Conservation (phyloP, 2,797 vertebrate species). For the Microhierax caerulescens region DNA sequence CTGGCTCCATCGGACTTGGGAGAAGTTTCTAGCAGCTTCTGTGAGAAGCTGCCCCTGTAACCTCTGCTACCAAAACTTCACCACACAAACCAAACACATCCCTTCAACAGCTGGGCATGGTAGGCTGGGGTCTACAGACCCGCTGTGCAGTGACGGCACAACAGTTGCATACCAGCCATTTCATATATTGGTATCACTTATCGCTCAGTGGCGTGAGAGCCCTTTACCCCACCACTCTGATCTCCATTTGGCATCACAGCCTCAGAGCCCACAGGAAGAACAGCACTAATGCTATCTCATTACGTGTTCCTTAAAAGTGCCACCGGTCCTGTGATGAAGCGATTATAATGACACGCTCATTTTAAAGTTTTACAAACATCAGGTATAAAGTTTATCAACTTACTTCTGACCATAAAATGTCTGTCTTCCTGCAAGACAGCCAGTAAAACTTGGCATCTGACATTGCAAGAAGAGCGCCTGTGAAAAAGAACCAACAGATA, state of each 20-base stretch:
- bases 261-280: not conserved
- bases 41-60: not conserved
- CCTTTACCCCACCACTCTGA: not conserved
- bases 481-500: not conserved
- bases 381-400: not conserved
- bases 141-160: not conserved
- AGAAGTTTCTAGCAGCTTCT: not conserved
- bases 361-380: not conserved
- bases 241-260: not conserved
- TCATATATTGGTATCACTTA: not conserved
- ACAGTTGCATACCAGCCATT: accelerated
- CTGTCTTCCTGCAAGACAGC: not conserved
- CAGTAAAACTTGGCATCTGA: not conserved
- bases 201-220: not conserved
- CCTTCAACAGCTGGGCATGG: not conserved
- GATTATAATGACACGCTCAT: not conserved
- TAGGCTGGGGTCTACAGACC: not conserved
- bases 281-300: not conserved
- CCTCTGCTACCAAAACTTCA: not conserved
- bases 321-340: accelerated
- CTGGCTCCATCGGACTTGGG: not conserved
- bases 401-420: not conserved
- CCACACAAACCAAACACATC: accelerated
- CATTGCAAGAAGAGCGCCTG: not conserved
- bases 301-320: not conserved